Conservation (phyloP, 2,113 vertebrate species). For the Paralichthys olivaceus region DNA sequence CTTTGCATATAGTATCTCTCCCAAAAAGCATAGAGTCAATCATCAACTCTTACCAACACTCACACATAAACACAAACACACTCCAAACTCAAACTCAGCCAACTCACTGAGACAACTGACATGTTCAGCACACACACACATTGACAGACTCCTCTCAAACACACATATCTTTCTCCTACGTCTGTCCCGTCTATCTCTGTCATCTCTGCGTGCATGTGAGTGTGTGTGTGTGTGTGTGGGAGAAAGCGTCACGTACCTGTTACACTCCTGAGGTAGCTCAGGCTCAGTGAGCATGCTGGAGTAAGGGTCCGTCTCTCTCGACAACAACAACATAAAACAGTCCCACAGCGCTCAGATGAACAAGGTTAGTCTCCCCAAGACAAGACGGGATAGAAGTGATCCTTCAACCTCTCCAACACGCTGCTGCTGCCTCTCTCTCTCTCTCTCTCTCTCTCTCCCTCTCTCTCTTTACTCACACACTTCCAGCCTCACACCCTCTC, state of each 20-base stretch:
- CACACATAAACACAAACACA: not conserved
- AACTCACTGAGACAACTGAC: too few relatives aligned
- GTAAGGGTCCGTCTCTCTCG: conserved; percentile 85
- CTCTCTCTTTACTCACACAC: conserved; percentile 78
- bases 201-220: conserved; percentile 36
- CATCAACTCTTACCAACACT: conserved; percentile 60
- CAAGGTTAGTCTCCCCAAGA: conserved; percentile 85
- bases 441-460: conserved; percentile 71
- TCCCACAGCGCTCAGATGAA: conserved; percentile 83
- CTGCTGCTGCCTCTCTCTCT: conserved; percentile 82
- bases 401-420: conserved; percentile 92
- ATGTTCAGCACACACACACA: not conserved
- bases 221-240: conserved; percentile 31
- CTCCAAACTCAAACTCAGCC: too few relatives aligned
- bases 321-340: conserved; percentile 90
- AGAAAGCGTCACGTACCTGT: conserved; percentile 89
- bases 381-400: conserved; percentile 86
- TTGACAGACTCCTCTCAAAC: not conserved
- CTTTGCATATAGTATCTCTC: conserved; percentile 50
- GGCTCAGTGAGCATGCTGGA: conserved; percentile 99
- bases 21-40: conserved; percentile 59
- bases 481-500: conserved; percentile 68
- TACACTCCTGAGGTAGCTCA: conserved; percentile 98
- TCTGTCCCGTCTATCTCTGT: conserved; percentile 51
- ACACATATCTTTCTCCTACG: conserved; percentile 14